Conservation (phyloP, 1,140 invertebrate genomes). For the Venustaconcha ellipsiformis region DNA sequence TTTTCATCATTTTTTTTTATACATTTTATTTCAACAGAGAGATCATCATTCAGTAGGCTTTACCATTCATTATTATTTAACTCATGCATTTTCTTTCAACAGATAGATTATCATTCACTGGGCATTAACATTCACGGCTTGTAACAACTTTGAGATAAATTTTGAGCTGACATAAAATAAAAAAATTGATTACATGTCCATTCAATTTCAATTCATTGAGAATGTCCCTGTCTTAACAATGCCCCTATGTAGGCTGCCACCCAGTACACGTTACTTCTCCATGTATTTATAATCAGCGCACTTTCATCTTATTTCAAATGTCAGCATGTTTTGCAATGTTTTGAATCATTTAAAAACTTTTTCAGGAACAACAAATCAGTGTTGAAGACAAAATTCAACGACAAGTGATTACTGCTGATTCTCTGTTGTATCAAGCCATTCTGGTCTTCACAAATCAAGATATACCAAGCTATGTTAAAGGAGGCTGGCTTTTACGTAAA, state of each 20-base stretch:
- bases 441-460: conserved; percentile 78
- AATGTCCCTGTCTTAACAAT: not conserved
- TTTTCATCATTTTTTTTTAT: no score
- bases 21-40: not conserved
- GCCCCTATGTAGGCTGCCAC: not conserved
- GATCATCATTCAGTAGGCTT: conserved; percentile 6
- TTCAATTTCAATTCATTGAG: not conserved
- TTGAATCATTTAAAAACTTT: conserved; percentile 66
- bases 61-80: not conserved
- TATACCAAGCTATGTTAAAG: conserved; percentile 78
- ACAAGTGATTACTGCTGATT: conserved; percentile 79
- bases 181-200: not conserved
- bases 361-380: conserved; percentile 44
- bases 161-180: not conserved
- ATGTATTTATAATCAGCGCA: not conserved
- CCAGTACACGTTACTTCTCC: not conserved
- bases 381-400: conserved; percentile 73
- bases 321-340: conserved; percentile 72
- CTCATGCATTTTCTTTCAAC: not conserved
- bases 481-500: conserved; percentile 79
- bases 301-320: conserved; percentile 71
- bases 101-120: not conserved
- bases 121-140: conserved; percentile 14
- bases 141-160: not conserved
- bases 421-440: conserved; percentile 76